Evolutionary conservation across 2,888 invertebrate genomes (phyloP).

Genomic region (Cordilura impudica): DNA sequence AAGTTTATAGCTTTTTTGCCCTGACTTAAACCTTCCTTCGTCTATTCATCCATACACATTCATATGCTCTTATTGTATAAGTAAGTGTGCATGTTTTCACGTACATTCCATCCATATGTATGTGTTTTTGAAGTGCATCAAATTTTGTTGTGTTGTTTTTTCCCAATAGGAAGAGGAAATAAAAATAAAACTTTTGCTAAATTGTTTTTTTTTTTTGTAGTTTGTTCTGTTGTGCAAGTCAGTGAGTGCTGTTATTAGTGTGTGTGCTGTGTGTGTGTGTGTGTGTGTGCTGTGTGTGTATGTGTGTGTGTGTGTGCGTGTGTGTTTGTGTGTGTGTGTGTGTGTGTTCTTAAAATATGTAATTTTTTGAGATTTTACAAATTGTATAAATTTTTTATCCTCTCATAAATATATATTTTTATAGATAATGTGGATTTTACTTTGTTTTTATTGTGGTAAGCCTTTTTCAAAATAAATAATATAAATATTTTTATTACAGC

Average conservation of each 20-base stretch:
- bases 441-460: neutral
- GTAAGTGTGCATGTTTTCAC: neutral
- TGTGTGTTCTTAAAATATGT: conserved; percentile 27
- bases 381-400: neutral
- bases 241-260: neutral
- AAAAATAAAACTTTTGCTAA: conserved; percentile 54
- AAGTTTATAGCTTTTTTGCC: conserved; percentile 27
- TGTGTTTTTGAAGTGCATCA: conserved; percentile 50
- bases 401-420: neutral
- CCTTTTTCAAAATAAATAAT: too few species aligned
- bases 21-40: conserved; percentile 44
- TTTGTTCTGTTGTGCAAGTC: neutral
- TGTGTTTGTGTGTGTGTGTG: neutral
- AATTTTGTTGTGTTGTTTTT: conserved; percentile 20
- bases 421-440: neutral
- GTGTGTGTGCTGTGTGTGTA: neutral
- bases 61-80: neutral
- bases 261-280: neutral
- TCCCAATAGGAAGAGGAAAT: conserved; percentile 45
- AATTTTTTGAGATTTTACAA: conserved; percentile 44
- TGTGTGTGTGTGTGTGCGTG: neutral
- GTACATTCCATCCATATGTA: too few species aligned
- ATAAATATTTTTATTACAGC: too few species aligned
- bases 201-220: conserved; percentile 56
- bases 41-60: neutral